Conservation (phyloP, 1,140 invertebrate species). For the Oryctes rhinoceros region DNA sequence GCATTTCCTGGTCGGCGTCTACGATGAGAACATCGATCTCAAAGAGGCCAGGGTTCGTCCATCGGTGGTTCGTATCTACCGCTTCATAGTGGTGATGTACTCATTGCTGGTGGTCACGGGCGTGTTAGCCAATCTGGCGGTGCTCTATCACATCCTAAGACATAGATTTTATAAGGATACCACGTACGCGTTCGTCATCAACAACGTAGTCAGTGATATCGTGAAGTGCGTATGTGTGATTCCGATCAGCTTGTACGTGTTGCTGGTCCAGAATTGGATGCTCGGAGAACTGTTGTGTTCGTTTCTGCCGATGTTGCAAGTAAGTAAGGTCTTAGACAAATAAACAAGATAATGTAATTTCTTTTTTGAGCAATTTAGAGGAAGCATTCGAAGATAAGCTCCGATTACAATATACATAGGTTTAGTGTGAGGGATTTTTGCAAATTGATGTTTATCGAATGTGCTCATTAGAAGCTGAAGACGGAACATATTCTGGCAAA, state of each 20-base stretch:
- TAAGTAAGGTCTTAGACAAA: no score
- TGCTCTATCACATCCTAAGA: conserved; percentile 69
- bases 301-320: conserved; percentile 79
- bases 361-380: no score
- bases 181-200: conserved; percentile 73
- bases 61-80: conserved; percentile 67
- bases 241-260: conserved; percentile 73
- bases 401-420: no score
- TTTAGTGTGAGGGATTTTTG: no score
- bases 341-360: no score
- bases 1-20: conserved; percentile 52
- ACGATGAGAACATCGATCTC: conserved; percentile 58
- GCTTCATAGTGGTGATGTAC: conserved; percentile 72
- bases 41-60: conserved; percentile 60
- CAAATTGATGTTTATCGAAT: no score
- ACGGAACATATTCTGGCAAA: no score
- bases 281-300: conserved; percentile 79
- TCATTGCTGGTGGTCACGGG: conserved; percentile 67
- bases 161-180: conserved; percentile 70
- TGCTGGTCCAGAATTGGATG: conserved; percentile 78
- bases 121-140: conserved; percentile 66
- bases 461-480: no score
- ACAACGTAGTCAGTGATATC: conserved; percentile 73
- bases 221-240: conserved; percentile 73
- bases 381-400: no score